phyloP scores from a whole-genome alignment of 1,140 invertebrate species.

The Stegodyphus mimosarum region DNA sequence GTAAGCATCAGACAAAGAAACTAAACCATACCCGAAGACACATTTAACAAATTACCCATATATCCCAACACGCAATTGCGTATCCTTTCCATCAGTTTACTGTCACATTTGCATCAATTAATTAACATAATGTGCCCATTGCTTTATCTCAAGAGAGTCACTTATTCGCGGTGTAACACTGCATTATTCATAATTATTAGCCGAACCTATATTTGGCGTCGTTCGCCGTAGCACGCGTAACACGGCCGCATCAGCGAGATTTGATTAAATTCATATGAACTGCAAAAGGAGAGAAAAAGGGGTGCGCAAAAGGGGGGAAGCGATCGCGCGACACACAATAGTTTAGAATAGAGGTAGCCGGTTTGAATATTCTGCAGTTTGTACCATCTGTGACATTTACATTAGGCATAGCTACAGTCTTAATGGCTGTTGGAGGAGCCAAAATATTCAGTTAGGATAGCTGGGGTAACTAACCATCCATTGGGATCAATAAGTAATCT shows the following conservation, averaged over 20 bases:
- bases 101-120: conserved; percentile 58
- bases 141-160: conserved; percentile 33
- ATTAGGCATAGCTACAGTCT: conserved; percentile 27
- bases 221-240: background rate
- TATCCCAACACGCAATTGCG: conserved; percentile 26
- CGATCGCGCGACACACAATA: background rate
- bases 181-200: conserved; percentile 58
- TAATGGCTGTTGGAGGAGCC: conserved; percentile 39
- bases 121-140: conserved; percentile 53
- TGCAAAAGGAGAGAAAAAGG: background rate
- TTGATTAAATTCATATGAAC: conserved; percentile 57
- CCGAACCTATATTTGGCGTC: conserved; percentile 8
- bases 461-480: background rate
- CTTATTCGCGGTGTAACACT: conserved; percentile 49
- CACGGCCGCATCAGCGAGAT: conserved; percentile 19
- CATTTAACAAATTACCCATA: conserved; percentile 44
- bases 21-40: background rate
- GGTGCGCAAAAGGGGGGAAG: background rate
- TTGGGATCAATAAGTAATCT: conserved; percentile 32
- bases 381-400: conserved; percentile 47
- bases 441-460: conserved; percentile 15
- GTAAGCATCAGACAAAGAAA: background rate
- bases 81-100: conserved; percentile 46
- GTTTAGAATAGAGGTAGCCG: background rate
- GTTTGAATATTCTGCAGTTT: background rate